phyloP scores from a whole-genome alignment of 2,888 invertebrate species.

The Parascotia fuliginaria region DNA sequence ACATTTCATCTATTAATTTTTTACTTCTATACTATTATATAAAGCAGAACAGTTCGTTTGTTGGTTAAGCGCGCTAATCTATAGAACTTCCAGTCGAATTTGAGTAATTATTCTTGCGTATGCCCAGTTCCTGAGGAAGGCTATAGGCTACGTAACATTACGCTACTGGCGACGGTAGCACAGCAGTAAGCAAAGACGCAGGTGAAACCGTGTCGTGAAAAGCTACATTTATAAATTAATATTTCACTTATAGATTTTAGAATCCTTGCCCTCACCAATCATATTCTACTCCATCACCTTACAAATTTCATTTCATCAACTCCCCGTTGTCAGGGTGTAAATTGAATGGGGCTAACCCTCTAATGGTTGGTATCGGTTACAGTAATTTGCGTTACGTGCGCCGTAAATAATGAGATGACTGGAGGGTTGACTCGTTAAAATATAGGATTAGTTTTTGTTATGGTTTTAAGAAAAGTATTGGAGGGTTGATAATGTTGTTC shows the following conservation, averaged over 20 bases:
- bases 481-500: neutral
- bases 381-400: conserved; percentile 38
- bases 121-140: no score
- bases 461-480: neutral
- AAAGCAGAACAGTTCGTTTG: no score
- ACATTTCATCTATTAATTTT: no score
- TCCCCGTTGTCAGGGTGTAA: conserved; percentile 30
- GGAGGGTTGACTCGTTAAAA: conserved; percentile 24
- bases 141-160: no score
- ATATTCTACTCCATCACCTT: conserved; percentile 20
- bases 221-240: no score
- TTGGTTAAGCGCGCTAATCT: no score
- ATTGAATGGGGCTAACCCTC: conserved; percentile 35
- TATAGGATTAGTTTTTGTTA: conserved; percentile 18
- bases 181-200: no score
- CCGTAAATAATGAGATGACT: conserved; percentile 29
- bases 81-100: no score
- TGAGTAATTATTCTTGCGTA: no score
- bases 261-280: conserved; percentile 5
- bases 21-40: no score
- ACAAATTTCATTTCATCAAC: conserved; percentile 26
- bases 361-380: conserved; percentile 48
- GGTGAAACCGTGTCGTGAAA: no score
- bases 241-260: neutral
- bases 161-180: no score